Base-by-base conservation (phyloP, 2,113 vertebrate species). In the Delphinapterus leucas region DNA sequence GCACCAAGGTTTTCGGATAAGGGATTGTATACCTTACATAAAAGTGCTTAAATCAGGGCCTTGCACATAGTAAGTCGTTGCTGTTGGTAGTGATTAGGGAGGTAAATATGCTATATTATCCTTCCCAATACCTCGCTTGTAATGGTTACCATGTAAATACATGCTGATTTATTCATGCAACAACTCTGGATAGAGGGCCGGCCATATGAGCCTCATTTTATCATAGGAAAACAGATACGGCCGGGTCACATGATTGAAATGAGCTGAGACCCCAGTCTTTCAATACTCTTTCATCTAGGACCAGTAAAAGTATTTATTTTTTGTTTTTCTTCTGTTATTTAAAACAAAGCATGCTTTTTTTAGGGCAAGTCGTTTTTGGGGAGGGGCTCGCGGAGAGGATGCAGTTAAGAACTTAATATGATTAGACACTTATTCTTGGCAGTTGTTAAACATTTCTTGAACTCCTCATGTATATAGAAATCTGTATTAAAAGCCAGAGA, bases 91-190 rank as follows among this genome's bases (percentile, higher is more conserved):
- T 82, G 11, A 96, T 87, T 95, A 90, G 85, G 28, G 71, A 94
- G 36, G 58, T 79, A 93, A 97, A 88, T 67, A 90, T 18, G 94
- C 87, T 74, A 18, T 79, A 96, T 80, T 89, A 79, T 93, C 86
- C 93, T 96, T 96, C 63, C 65, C 41, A 92, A 15, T 90, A 71
- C n/a, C 53, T 87, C 76, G 20, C 49, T 96, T 13, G 79, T 60
- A 92, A 81, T 92, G 44, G 55, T 95, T 90, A 65, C 38, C 65
- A 77, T 93, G 80, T 90, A 92, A 95, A 96, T 94, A 76, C 31
- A 17, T 92, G 81, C 67, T 85, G 60, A 95, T 97, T 92, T 97
- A 95, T 94, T 97, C 71, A 88, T 38, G 58, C 31, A 83, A 23
- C 85, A 38, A 47, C 68, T 93, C 53, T 88, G 60, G 92, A 38